phyloP scores from a whole-genome alignment of 2,888 invertebrate species.

The Baccha elongata region DNA sequence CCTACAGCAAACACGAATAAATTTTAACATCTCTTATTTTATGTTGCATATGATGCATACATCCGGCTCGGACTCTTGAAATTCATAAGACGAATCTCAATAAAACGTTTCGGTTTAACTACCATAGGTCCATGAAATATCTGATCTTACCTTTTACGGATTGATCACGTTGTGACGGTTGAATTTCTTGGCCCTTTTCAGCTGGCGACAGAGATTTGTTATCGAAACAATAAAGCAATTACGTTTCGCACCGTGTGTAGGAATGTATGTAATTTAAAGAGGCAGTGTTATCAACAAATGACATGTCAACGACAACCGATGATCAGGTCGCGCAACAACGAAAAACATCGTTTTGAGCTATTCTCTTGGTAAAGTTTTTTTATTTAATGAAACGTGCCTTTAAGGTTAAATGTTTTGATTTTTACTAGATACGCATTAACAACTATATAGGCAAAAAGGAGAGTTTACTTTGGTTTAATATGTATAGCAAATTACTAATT shows the following conservation, averaged over 20 bases:
- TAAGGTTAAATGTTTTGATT: too few relatives aligned
- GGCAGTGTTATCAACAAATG: background rate
- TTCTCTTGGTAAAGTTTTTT: too few relatives aligned
- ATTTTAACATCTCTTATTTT: background rate
- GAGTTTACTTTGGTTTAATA: too few relatives aligned
- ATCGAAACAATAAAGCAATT: conserved; percentile 33
- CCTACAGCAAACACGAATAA: background rate
- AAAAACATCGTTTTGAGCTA: too few relatives aligned
- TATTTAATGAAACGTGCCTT: too few relatives aligned
- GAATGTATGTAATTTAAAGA: background rate
- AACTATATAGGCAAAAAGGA: too few relatives aligned
- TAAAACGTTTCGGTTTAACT: background rate
- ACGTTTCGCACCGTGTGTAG: conserved; percentile 40
- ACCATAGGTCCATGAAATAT: background rate
- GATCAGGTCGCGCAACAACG: background rate
- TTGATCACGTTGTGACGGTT: conserved; percentile 50
- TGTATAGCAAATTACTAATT: too few relatives aligned
- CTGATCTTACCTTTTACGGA: conserved; percentile 45
- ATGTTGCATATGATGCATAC: background rate
- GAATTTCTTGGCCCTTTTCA: background rate
- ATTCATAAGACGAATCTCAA: background rate
- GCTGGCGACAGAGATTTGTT: conserved; percentile 29
- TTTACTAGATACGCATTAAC: too few relatives aligned
- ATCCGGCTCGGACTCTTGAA: background rate
- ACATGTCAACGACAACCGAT: background rate